Base-by-base conservation (phyloP, 2,797 vertebrate species). In the Pseudochromis fuscus region DNA sequence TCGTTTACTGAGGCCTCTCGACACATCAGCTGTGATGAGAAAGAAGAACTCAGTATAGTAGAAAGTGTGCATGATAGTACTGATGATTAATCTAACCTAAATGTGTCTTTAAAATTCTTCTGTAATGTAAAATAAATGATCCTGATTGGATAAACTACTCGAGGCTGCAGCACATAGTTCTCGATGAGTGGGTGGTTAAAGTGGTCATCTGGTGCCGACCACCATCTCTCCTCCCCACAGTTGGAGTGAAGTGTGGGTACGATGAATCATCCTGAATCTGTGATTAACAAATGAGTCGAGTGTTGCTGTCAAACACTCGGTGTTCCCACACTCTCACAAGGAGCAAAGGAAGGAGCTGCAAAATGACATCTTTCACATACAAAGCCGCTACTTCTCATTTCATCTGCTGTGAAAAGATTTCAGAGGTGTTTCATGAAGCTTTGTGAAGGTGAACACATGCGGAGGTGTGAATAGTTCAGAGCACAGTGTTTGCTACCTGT, bases 181-280 rank as follows among this genome's bases (percentile, higher is more conserved):
- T 57, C 28, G 21, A 40, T 57, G 70, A 61, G 87, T 88, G 79
- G 87, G 84, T 25, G 79, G 70, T 51, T 72, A 25, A 66, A 53
- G 61, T 57, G 79, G 52, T 79, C 71, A 69, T 84, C 77, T 76
- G 74, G n/a, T 46, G 59, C 61, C 56, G 75, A 78, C 68, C 57
- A 45, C 56, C 51, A 35, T 69, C 57, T 79, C 62, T 67, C 66
- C 62, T 66, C 80, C 75, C 76, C 63, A 70, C 75, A 67, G 65
- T 76, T 75, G 71, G 76, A 84, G 71, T 46, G 58, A 81, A 89
- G 73, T 74, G 84, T 75, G 74, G 62, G 45, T 60, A 55, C 13
- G 48, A 84, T 91, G 88, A 89, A 82, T 88, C 88, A 91, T 84
- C 67, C 77, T 40, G 61, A 68, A 84, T 82, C 37, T 88, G 82